A percentile compares a stretch with the other conserved stretches of the same genome.
Conservation (phyloP, 2,113 vertebrate genomes). For the Erythrocebus patas region DNA sequence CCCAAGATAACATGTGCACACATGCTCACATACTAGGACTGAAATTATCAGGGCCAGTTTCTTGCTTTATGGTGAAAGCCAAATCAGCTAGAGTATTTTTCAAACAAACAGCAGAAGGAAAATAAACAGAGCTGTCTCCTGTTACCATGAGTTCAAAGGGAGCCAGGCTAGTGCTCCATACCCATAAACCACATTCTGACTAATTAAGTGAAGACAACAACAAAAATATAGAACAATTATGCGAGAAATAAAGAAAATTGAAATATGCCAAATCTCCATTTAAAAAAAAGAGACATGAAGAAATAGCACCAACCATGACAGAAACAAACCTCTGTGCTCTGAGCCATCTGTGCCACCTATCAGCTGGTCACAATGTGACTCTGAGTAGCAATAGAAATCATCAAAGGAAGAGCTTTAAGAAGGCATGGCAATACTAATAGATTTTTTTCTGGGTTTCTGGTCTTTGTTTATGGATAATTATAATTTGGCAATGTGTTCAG, state of each 20-base stretch:
- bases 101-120: slow-evolving; percentile 65
- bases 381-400: slow-evolving; percentile 80
- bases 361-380: slow-evolving; percentile 78
- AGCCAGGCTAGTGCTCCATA: slow-evolving; percentile 67
- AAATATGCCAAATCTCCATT: slow-evolving; percentile 76
- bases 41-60: slow-evolving; percentile 14
- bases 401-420: slow-evolving; percentile 78
- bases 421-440: slow-evolving; percentile 70
- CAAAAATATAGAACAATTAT: slow-evolving; percentile 78
- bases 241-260: slow-evolving; percentile 79
- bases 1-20: neutral
- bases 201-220: slow-evolving; percentile 80
- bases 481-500: slow-evolving; percentile 73
- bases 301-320: slow-evolving; percentile 71
- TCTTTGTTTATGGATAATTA: slow-evolving; percentile 76
- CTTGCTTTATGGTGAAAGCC: neutral
- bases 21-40: neutral
- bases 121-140: slow-evolving; percentile 57
- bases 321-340: slow-evolving; percentile 76
- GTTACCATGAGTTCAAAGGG: slow-evolving; percentile 69
- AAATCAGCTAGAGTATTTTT: neutral
- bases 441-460: slow-evolving; percentile 77
- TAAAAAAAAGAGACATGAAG: slow-evolving; percentile 70
- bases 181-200: slow-evolving; percentile 74
- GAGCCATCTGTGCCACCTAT: slow-evolving; percentile 79